phyloP scores from a whole-genome alignment of 2,888 invertebrate species.

The Cantharis lateralis region DNA sequence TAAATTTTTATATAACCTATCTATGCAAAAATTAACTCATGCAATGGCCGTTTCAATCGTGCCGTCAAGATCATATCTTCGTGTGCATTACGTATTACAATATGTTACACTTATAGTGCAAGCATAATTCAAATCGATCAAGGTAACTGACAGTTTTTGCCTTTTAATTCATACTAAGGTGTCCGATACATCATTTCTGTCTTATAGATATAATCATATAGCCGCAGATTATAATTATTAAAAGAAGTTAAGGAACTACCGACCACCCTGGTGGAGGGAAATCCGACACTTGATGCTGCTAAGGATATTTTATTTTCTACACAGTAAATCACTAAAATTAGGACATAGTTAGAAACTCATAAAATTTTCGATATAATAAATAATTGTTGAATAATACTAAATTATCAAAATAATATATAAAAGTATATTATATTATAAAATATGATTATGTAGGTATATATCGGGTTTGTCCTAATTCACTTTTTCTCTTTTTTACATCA shows the following conservation, averaged over 20 bases:
- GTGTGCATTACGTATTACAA: constrained; percentile 31
- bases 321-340: neutral
- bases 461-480: neutral
- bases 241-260: constrained; percentile 14
- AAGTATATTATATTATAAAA: too few species aligned
- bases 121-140: constrained; percentile 33
- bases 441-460: too few species aligned
- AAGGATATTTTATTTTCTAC: neutral
- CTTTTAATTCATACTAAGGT: constrained; percentile 26
- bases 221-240: constrained; percentile 34
- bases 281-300: constrained; percentile 12
- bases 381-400: neutral
- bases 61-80: constrained; percentile 37
- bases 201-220: constrained; percentile 30
- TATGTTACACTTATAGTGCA: constrained; percentile 19
- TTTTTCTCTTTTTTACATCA: too few species aligned
- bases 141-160: constrained; percentile 32
- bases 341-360: neutral
- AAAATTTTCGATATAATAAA: neutral
- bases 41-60: constrained; percentile 39
- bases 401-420: neutral
- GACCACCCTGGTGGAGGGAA: constrained; percentile 26
- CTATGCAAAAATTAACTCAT: constrained; percentile 37
- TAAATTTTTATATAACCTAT: constrained; percentile 33
- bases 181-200: constrained; percentile 30